Evolutionary conservation across 2,888 invertebrate genomes (phyloP), one percentile per base, ranked within the genome.

Genomic region (Scaptomyza reducta): DNA sequence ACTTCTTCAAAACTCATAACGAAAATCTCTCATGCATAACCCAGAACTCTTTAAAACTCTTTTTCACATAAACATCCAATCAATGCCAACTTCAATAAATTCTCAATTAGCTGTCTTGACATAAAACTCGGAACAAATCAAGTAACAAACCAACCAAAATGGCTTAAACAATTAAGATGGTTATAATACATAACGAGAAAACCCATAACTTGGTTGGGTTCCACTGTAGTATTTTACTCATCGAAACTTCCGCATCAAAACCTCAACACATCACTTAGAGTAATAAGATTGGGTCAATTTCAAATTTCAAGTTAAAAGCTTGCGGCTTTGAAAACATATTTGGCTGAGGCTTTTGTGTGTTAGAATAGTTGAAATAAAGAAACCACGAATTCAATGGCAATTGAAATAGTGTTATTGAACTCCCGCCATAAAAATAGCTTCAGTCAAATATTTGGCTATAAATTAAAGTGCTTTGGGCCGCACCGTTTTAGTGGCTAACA

Each of bases 251-350:
- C 74, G 74, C 53, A 44, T 71, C 55, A 41, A 27, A 6, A 42
- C 38, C 49, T 25, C 29, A 41, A 27, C 10, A 42, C 38, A 53
- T 25, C 29, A 41, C 56, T 42, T 59, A 35, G 7, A 10, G 33
- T 57, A 61, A 55, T 41, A 54, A 59, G 77, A 79, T 79, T 84
- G 81, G 85, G 66, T 84, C 74, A 59, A 59, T 79, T 75, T 65
- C 55, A 67, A 9, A 14, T 38, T 38, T 40, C 40, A 40, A 38
- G 60, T 67, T 76, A 31, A 66, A 54, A 40, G 41, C 38, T 35
- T 41, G 18, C 9, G 40, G 53, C 60, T 61, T 16, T 40, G 61
- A 42, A 41, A 49, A 16, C 27, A 49, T 68, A 74, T 87, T 81
- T 77, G 66, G 69, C 74, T 65, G 59, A 50, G 57, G 49, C 57